Conservation (phyloP, 2,113 vertebrate species). For the Lycocorax pyrrhopterus region DNA sequence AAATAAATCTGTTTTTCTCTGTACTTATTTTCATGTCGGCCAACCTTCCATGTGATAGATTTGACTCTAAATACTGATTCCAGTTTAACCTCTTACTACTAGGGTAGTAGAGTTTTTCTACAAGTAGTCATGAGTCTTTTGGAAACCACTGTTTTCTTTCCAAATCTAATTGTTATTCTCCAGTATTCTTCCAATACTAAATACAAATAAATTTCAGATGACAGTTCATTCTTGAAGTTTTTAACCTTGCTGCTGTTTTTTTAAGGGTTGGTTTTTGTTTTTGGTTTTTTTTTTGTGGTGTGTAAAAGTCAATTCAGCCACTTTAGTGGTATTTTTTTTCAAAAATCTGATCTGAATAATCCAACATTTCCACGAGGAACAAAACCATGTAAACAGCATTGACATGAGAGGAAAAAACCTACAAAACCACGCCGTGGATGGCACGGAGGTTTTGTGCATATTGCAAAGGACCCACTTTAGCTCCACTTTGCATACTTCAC, state of each 20-base stretch:
- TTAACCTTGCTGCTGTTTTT: background rate
- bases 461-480: background rate
- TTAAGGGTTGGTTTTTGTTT: too few species aligned
- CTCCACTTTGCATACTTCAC: background rate
- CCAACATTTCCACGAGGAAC: background rate
- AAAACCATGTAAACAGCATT: rapidly evolving
- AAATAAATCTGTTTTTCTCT: background rate
- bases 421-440: rapidly evolving
- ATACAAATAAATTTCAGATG: background rate
- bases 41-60: background rate
- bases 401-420: rapidly evolving
- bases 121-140: background rate
- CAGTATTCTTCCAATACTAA: background rate
- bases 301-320: background rate
- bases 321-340: rapidly evolving
- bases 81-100: background rate
- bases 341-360: background rate
- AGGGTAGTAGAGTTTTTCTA: background rate
- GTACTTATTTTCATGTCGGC: background rate
- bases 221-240: background rate
- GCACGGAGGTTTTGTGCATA: rapidly evolving
- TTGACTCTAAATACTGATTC: background rate
- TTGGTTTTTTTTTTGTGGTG: too few species aligned
- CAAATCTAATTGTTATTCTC: background rate
- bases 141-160: background rate